Conservation (phyloP, 1,140 invertebrate species). For the Pomacea maculata region DNA sequence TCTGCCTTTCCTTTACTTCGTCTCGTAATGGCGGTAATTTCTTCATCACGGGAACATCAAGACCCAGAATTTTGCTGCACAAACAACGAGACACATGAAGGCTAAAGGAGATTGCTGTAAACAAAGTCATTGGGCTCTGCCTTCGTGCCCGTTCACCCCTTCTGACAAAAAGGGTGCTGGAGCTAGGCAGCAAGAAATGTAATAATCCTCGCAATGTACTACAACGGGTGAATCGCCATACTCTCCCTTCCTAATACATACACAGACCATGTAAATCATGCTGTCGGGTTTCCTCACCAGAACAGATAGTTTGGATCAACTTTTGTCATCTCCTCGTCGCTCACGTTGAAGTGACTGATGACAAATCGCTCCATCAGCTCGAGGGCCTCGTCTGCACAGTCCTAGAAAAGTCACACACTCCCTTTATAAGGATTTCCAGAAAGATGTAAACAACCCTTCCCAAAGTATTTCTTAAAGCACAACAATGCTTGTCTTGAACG, state of each 20-base stretch:
- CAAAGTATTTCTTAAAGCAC: too few relatives aligned
- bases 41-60: conserved; percentile 17
- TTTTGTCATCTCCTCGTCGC: conserved; percentile 18
- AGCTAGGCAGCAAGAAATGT: too few relatives aligned
- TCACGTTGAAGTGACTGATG: conserved; percentile 40
- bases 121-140: too few relatives aligned
- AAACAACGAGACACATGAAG: not conserved
- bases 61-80: conserved; percentile 19
- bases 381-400: conserved; percentile 38
- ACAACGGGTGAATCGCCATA: not conserved
- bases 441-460: too few relatives aligned
- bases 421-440: too few relatives aligned
- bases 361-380: conserved; percentile 43
- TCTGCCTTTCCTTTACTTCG: not conserved
- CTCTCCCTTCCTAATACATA: too few relatives aligned
- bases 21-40: conserved; percentile 14
- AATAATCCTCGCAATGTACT: too few relatives aligned
- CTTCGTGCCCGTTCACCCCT: too few relatives aligned
- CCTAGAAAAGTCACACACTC: not conserved
- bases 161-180: too few relatives aligned
- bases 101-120: too few relatives aligned
- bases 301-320: conserved; percentile 47
- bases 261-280: not conserved
- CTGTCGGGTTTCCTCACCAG: conserved; percentile 35
- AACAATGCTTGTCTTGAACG: too few relatives aligned